Base-by-base conservation (phyloP, 2,888 invertebrate species). In the Gonocerus acuteangulatus region DNA sequence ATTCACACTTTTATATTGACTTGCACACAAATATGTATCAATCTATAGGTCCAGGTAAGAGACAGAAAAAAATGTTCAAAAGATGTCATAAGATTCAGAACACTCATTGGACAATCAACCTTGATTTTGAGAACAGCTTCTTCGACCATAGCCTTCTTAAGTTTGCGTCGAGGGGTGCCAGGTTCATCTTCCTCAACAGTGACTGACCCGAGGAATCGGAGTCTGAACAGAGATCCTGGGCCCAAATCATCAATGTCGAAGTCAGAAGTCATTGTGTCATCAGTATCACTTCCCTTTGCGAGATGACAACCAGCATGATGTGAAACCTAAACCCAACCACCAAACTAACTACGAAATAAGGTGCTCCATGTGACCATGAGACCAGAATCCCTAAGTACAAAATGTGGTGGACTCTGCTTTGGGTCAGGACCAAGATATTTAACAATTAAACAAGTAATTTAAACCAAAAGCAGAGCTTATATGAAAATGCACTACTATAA, bases 81-180 rank as follows among this genome's bases (percentile, higher is more conserved):
- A 51, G 32, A 34, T 51, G 51, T 32, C 27, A 27, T 27, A 36
- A 42, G 52, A 36, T 39, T 39, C 36, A 42, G 52, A 52, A 39
- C 39, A 52, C 42, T 52, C 52, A 52, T 52, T 42, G 23, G 39
- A 36, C 52, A 36, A 52, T 52, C 36, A 82, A 88, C 88, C 88
- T 89, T 88, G 74, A 88, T 86, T 78, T 87, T 87, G 76, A 84
- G 83, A 77, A 88, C 87, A 71, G 89, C 88, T 76, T 88, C 87
- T 78, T 88, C 88, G 73, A 89, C 88, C 88, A 88, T 88, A 79
- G 85, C 84, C 82, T 88, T 88, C 85, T 88, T 88, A 78, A 82
- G 85, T 72, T 87, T 79, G 76, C 86, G 83, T 72, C 86, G 79
- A 71, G 85, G 79, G 70, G 85, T 77, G 68, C 76, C 76, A 72